Evolutionary conservation across 92 coral and sea anemone species (phyloP), one percentile per base, ranked within the genome.

Genomic region (Epizoanthus ramosus): DNA sequence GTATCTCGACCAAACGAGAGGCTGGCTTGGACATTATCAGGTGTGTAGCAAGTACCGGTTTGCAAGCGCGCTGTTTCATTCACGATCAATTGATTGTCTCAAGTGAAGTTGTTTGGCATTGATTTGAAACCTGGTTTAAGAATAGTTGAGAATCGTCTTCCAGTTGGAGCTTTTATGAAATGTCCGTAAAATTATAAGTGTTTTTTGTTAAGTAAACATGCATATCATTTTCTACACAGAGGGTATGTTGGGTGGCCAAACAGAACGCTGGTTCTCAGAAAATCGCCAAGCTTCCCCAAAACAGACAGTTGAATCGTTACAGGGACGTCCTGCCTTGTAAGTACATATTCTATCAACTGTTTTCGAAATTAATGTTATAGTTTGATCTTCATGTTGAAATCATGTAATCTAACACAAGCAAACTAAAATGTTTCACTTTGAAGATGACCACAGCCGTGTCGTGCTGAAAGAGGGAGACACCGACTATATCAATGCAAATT

Each of bases 321-420:
- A 91, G 99, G 73, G 99, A 96, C 79, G 99, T 96, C 75, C 86
- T 96, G 63, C 98, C 99, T 73, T 96, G 99, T 96, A 92, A 91
- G 99, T 96, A 80, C 23, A 50, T 56, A 56, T 2, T 57, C 53
- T 79, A 65, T 61, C 77, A 63, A 16, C 72, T 53, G n/a, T 35
- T 23, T 61, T 68, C 33, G 52, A 47, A 15, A 13, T 85, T 22
- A 17, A 35, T 63, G 35, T 72, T 85, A 16, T 54, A 45, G 9
- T 82, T 79, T 79, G 83, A 66, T 47, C 56, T 81, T 50, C 64
- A 71, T 47, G 12, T 25, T 33, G 22, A 25, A 66, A 39, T 60
- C 17, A 28, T 74, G 13, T 33, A 12, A 9, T 19, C 73, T 80
- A 41, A 82, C 87, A 41, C 82, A 47, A 47, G 24, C 54, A 53